Evolutionary conservation across 2,113 vertebrate species (phyloP), one percentile per base, ranked within the genome.

Genomic region (Tursiops truncatus): DNA sequence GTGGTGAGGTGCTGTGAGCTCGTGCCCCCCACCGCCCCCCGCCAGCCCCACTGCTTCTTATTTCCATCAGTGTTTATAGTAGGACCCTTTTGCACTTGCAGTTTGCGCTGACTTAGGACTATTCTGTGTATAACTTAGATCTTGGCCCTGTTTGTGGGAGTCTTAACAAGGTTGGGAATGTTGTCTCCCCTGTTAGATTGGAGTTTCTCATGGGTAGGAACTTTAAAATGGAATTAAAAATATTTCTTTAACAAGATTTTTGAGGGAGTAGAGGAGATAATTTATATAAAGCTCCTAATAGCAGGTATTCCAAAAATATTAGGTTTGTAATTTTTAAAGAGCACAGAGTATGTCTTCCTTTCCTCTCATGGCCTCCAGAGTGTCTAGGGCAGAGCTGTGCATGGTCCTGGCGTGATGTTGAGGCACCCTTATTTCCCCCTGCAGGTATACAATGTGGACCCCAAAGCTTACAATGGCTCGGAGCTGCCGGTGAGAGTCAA

Each of bases 381-480:
- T 50, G 18, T 77, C 28, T 38, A 56, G 56, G 89, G 79, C 83
- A 97, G 62, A 77, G 82, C 71, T n/a, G 4, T 83, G 56, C 53
- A n/a, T 0, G 3, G 56, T 65, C 14, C 38, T 74, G 25, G 58
- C 25, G 0, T 86, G 67, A 58, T 18, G 28, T 12, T 65, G 12
- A 85, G 63, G 80, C 70, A 74, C 63, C n/a, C 38, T 90, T 17
- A 5, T 80, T 44, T 98, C 8, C 85, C 28, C 93, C 96, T 76
- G 25, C 80, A 99, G 99, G 98, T 99, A n/a, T 99, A 99, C 98
- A 99, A 99, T 0, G 98, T 99, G 1, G 99, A 99, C 95, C 98
- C 98, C 21, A 98, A 98, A 83, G 98, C 98, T 84, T 98, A 97
- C 6, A 97, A 99, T 0, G 97, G 98, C 8, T 91, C 97, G 0